phyloP scores from a whole-genome alignment of 1,140 invertebrate species.

The Lasioglossum baleicum region DNA sequence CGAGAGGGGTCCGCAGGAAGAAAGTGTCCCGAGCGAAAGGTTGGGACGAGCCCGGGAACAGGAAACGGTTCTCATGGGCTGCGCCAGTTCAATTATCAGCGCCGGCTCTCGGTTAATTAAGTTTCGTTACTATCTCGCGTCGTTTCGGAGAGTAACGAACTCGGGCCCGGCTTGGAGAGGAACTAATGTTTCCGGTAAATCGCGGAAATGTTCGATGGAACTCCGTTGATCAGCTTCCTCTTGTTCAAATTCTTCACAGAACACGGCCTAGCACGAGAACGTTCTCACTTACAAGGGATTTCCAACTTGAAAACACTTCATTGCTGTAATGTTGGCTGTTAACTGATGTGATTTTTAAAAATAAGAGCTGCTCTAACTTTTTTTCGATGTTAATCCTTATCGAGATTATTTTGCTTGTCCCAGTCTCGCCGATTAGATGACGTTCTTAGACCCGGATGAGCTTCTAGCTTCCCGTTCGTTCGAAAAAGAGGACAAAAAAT shows the following conservation, averaged over 20 bases:
- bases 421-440: too few species aligned
- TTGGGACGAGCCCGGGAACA: not conserved
- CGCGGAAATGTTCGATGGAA: not conserved
- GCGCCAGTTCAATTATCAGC: slow-evolving; percentile 55
- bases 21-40: not conserved
- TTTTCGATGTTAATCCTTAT: too few species aligned
- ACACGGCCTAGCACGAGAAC: too few species aligned
- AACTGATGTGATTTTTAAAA: too few species aligned
- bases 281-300: too few species aligned
- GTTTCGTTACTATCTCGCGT: slow-evolving; percentile 41
- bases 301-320: too few species aligned
- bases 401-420: too few species aligned
- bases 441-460: too few species aligned
- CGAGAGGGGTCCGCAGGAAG: not conserved
- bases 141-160: slow-evolving; percentile 21
- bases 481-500: too few species aligned
- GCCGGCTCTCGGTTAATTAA: slow-evolving; percentile 53
- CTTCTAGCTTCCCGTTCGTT: too few species aligned
- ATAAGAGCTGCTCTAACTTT: too few species aligned
- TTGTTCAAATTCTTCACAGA: not conserved
- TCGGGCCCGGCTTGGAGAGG: not conserved
- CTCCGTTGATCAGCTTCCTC: not conserved
- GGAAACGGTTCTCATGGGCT: slow-evolving; percentile 30
- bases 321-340: too few species aligned
- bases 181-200: slow-evolving; percentile 5